phyloP scores from a whole-genome alignment of 2,113 vertebrate species.

The Barbus barbus region DNA sequence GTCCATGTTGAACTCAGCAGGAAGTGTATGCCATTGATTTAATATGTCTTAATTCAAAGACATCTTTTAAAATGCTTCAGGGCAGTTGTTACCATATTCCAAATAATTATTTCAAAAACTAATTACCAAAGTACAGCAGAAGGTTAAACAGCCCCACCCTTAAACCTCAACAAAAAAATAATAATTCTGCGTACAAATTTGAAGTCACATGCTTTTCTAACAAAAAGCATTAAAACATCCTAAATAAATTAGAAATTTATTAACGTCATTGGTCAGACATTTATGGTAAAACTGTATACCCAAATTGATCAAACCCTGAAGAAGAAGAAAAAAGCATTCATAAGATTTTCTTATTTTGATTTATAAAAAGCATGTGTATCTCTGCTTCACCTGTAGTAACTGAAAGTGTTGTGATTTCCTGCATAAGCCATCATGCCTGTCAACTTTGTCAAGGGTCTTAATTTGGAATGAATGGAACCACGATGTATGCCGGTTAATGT shows the following conservation, averaged over 20 bases:
- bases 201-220: neutral
- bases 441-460: neutral
- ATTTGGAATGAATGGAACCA: neutral
- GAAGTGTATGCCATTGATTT: constrained; percentile 84
- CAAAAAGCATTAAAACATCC: neutral
- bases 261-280: neutral
- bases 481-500: neutral
- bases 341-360: neutral
- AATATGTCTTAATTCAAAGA: constrained; percentile 83
- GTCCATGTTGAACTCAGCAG: constrained; percentile 78
- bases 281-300: neutral
- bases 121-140: neutral
- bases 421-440: neutral
- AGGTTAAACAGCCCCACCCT: neutral
- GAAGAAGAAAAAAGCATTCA: neutral
- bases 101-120: neutral
- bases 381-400: neutral
- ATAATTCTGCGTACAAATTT: neutral
- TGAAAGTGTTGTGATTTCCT: neutral
- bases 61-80: constrained; percentile 77
- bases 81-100: constrained; percentile 55
- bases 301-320: neutral
- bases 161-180: neutral
- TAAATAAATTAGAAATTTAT: neutral
- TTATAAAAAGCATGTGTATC: neutral